Evolutionary conservation across 2,113 vertebrate genomes (phyloP).

Genomic region (Sceloporus undulatus): DNA sequence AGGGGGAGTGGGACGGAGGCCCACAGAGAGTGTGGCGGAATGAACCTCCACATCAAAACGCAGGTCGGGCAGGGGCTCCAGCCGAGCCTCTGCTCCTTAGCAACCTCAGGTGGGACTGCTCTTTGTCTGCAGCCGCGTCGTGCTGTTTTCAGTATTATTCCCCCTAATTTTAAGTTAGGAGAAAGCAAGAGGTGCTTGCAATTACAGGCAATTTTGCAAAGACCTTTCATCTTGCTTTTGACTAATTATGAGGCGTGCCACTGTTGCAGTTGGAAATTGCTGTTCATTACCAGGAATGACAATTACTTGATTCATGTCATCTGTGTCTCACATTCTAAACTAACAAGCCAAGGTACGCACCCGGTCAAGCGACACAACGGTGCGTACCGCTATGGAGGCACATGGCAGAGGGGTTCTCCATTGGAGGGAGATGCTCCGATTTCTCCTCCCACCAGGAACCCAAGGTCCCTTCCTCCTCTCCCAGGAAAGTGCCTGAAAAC

Average conservation of each 20-base stretch:
- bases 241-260: constrained; percentile 24
- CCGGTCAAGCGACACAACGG: background rate
- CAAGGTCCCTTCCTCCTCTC: background rate
- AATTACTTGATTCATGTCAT: background rate
- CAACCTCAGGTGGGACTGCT: background rate
- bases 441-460: no score
- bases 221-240: constrained; percentile 13
- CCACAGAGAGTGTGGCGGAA: background rate
- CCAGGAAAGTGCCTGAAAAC: no score
- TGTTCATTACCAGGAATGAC: background rate
- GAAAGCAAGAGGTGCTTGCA: constrained; percentile 19
- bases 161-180: background rate
- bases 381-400: no score
- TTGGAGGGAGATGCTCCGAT: no score
- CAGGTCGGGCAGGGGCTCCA: background rate
- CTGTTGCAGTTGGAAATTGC: background rate
- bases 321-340: background rate
- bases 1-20: background rate
- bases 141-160: constrained; percentile 18
- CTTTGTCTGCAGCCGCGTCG: background rate
- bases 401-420: background rate
- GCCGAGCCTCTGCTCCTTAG: background rate
- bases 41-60: no score
- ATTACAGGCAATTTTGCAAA: constrained; percentile 39
- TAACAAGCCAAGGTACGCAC: background rate